Evolutionary conservation across 2,888 invertebrate genomes (phyloP).

Genomic region (Dynastes hyllus): DNA sequence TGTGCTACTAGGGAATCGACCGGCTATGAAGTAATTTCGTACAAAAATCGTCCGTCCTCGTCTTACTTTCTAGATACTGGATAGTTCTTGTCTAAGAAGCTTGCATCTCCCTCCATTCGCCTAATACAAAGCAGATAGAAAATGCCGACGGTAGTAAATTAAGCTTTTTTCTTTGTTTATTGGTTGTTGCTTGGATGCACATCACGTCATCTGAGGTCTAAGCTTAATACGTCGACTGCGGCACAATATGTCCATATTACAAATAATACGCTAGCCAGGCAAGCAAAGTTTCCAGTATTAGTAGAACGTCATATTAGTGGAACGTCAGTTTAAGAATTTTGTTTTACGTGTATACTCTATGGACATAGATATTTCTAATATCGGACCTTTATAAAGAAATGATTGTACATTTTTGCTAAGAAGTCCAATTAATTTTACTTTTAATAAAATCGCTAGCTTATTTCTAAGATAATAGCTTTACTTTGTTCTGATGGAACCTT

Average conservation of each 20-base stretch:
- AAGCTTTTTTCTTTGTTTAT: slow-evolving; percentile 17
- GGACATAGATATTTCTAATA: too few relatives aligned
- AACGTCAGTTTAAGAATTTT: background rate
- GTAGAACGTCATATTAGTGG: background rate
- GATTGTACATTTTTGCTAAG: too few relatives aligned
- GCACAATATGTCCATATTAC: background rate
- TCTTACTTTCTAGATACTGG: background rate
- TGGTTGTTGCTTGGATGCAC: slow-evolving; percentile 6
- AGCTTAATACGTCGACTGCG: background rate
- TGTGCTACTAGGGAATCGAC: slow-evolving; percentile 37
- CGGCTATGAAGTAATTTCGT: slow-evolving; percentile 33
- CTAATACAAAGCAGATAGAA: slow-evolving; percentile 28
- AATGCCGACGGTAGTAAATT: slow-evolving; percentile 19
- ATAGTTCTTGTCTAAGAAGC: background rate
- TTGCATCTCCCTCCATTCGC: background rate
- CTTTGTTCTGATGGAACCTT: too few relatives aligned
- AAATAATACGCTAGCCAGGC: background rate
- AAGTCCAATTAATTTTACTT: too few relatives aligned
- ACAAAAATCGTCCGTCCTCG: slow-evolving; percentile 28
- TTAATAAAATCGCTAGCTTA: too few relatives aligned
- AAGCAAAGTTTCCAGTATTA: background rate
- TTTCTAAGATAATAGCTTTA: too few relatives aligned
- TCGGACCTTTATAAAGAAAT: too few relatives aligned
- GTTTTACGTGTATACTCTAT: too few relatives aligned
- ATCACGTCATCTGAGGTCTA: background rate